Conservation (phyloP, 2,113 vertebrate species). For the Aplodontia rufa region DNA sequence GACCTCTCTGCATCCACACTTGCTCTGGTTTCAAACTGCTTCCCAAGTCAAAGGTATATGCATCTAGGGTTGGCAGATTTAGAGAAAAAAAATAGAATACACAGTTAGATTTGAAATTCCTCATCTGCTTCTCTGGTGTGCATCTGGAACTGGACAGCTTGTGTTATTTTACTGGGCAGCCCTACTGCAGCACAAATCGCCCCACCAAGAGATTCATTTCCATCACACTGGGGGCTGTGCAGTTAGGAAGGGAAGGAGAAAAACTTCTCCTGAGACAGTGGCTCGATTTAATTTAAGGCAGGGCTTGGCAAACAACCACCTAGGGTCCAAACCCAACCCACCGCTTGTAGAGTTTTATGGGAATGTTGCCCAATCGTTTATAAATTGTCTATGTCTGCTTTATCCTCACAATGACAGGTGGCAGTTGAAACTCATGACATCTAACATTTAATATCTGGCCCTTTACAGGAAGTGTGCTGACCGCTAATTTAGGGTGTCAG, state of each 20-base stretch:
- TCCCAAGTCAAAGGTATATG: neutral
- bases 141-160: neutral
- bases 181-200: accelerated
- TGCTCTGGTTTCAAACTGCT: too few relatives aligned
- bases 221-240: accelerated
- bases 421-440: neutral
- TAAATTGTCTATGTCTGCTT: neutral
- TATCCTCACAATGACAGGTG: accelerated
- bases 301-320: neutral
- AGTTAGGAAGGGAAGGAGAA: neutral
- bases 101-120: neutral
- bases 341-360: neutral
- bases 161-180: accelerated
- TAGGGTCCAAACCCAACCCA: neutral
- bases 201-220: neutral
- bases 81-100: neutral
- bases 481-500: accelerated
- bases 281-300: neutral
- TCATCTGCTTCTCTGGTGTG: neutral
- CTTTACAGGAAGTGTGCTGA: neutral
- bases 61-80: neutral
- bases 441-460: accelerated
- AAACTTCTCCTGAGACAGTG: too few relatives aligned
- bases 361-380: accelerated
- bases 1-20: accelerated